Evolutionary conservation across 2,113 vertebrate genomes (phyloP).

Genomic region (Equus przewalskii): DNA sequence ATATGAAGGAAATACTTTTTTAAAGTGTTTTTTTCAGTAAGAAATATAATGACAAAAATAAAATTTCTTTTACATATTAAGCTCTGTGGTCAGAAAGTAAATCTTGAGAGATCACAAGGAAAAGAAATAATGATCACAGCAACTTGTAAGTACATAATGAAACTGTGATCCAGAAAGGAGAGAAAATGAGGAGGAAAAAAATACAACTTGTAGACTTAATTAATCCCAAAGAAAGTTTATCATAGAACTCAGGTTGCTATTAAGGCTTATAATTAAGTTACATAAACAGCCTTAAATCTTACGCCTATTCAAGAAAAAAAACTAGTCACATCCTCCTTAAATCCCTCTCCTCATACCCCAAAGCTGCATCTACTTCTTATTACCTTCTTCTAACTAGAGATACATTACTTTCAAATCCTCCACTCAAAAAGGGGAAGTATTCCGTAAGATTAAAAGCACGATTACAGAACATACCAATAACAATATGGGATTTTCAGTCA

Average conservation of each 20-base stretch:
- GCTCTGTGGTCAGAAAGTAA: conserved; percentile 47
- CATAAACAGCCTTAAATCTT: conserved; percentile 39
- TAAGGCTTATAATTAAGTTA: conserved; percentile 56
- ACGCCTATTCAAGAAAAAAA: conserved; percentile 5
- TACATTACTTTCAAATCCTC: conserved; percentile 32
- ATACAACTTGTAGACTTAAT: conserved; percentile 22
- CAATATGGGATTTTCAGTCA: background rate
- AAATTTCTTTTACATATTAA: conserved; percentile 21
- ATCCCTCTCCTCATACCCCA: background rate
- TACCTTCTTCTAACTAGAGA: background rate
- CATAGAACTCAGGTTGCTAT: conserved; percentile 8
- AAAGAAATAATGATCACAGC: conserved; percentile 21
- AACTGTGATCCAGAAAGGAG: conserved; percentile 31
- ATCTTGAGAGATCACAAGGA: background rate
- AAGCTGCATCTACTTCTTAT: conserved; percentile 47
- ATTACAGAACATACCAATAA: background rate
- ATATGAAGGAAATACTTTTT: conserved; percentile 39
- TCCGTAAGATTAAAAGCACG: conserved; percentile 9
- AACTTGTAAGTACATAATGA: conserved; percentile 49
- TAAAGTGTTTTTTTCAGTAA: conserved; percentile 46
- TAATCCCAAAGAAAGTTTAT: conserved; percentile 61
- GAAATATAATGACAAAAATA: conserved; percentile 52
- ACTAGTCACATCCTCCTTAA: conserved; percentile 40
- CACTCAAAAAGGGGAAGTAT: background rate
- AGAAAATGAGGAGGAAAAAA: background rate